Evolutionary conservation across 2,797 vertebrate genomes (phyloP).

Genomic region (Lophotriccus pileatus): DNA sequence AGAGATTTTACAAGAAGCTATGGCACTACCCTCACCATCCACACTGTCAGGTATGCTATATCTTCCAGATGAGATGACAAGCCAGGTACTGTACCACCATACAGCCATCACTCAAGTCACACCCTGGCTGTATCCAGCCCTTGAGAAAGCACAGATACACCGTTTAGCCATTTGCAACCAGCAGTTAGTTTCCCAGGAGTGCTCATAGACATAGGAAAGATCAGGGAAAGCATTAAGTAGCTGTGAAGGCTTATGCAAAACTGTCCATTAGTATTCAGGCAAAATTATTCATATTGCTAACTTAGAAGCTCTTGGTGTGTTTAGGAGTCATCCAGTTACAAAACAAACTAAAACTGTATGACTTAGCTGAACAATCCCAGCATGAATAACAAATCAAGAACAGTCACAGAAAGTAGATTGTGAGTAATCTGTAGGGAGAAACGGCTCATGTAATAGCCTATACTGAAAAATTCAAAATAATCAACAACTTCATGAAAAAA

Average conservation of each 20-base stretch:
- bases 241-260: background rate
- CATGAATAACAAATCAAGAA: background rate
- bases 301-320: background rate
- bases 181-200: background rate
- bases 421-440: background rate
- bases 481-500: background rate
- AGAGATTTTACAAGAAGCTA: background rate
- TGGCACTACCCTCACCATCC: background rate
- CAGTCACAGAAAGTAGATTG: background rate
- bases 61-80: background rate
- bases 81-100: background rate
- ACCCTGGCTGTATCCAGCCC: background rate
- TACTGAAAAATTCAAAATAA: background rate
- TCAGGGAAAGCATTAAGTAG: background rate
- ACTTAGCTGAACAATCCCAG: background rate
- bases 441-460: background rate
- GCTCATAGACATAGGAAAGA: fast-evolving
- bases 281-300: background rate
- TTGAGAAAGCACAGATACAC: background rate
- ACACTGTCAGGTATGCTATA: background rate
- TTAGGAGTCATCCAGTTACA: background rate
- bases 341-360: background rate
- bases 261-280: background rate
- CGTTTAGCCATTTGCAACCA: background rate
- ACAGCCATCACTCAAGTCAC: background rate